Evolutionary conservation across 1,140 invertebrate genomes (phyloP), one percentile per base, ranked within the genome.

Genomic region (Riptortus pedestris): DNA sequence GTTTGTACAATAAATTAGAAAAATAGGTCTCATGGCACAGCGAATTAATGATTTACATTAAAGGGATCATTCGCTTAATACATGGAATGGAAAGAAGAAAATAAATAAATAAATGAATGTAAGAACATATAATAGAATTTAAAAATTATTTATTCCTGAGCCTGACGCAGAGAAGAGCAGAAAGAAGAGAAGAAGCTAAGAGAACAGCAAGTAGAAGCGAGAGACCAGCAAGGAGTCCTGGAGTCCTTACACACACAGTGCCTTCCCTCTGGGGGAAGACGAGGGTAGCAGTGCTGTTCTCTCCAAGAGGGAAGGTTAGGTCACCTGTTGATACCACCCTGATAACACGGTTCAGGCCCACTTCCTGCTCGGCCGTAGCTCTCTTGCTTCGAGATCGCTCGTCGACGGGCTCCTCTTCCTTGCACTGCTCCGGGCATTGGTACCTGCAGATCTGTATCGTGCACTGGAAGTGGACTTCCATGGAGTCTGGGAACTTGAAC

Each of bases 401-500:
- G 69, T 91, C 86, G 31, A 82, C 75, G 85, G 83, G 24, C 82
- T 81, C 26, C 85, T 86, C 63, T 12, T 83, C 85, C 73, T 89
- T 93, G 76, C 91, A 91, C 1, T 90, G 91, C 69, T 93, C 91
- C 0, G 91, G 91, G 72, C 92, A 95, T 72, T 93, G 90, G 74
- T 92, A 91, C 64, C 91, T 81, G 69, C 92, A 96, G 1, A 95
- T 91, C 79, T 96, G 92, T 69, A 96, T 95, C 1, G 93, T 90
- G 72, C 92, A 95, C 74, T 96, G 93, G 85, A 96, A 96, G 79
- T 94, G 92, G 1, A 96, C 91, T 72, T 95, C 93, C 92, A 95
- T 95, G 12, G 90, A 93, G 73, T 96, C 92, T 0, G 92, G 92
- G 84, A 96, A 96, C 75, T 96, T 95, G 78, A 95, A 96, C 0